Evolutionary conservation across 2,797 vertebrate genomes (phyloP).

Genomic region (Ctenopoma multispine): DNA sequence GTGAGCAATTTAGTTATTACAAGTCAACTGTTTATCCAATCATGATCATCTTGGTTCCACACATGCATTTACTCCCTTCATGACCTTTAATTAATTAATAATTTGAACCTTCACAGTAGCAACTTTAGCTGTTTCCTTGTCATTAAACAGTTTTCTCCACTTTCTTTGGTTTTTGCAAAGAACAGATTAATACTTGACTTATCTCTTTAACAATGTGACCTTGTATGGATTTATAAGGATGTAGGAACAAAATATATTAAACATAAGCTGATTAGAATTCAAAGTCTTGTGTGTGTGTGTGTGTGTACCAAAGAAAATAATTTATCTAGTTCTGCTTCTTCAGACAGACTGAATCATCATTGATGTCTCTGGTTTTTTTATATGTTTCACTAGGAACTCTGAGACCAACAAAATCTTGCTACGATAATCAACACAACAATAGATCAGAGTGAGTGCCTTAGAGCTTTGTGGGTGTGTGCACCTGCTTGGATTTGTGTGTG

Average conservation of each 20-base stretch:
- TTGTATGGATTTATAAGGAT: neutral
- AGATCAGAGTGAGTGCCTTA: conserved; percentile 38
- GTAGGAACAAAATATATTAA: conserved; percentile 4
- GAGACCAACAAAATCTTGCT: conserved; percentile 33
- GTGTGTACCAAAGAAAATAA: conserved; percentile 5
- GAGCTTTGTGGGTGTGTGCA: conserved; percentile 12
- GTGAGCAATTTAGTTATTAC: conserved; percentile 70
- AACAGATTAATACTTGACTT: neutral
- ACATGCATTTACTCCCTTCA: conserved; percentile 53
- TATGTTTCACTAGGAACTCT: conserved; percentile 26
- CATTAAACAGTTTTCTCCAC: too few relatives aligned
- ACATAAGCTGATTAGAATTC: conserved; percentile 7
- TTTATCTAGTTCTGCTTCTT: conserved; percentile 22
- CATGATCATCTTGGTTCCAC: conserved; percentile 80
- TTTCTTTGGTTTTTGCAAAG: too few relatives aligned
- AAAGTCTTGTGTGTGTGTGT: neutral
- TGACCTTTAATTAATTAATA: too few relatives aligned
- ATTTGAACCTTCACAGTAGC: too few relatives aligned
- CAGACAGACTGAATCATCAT: conserved; percentile 43
- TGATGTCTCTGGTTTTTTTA: conserved; percentile 16
- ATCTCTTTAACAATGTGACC: conserved; percentile 6
- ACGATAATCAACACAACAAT: conserved; percentile 44
- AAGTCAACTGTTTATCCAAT: conserved; percentile 73
- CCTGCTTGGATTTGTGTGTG: conserved; percentile 1
- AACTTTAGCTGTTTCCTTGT: too few relatives aligned